A percentile compares a stretch with the other conserved stretches of the same genome.
Conservation (phyloP, 2,113 vertebrate genomes). For the Brachionichthys hirsutus region DNA sequence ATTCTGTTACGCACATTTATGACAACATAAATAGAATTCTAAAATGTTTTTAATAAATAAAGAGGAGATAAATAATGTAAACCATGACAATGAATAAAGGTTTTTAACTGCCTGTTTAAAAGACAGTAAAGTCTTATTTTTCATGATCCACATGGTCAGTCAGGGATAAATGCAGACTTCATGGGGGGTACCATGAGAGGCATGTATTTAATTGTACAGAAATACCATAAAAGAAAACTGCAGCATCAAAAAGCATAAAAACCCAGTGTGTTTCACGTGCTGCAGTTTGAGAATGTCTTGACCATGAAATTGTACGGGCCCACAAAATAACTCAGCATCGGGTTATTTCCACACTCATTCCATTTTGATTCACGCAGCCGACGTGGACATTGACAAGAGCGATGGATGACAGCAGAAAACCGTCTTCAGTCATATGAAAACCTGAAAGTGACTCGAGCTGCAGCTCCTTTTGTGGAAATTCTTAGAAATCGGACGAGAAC, state of each 20-base stretch:
- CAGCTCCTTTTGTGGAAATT: constrained; percentile 9
- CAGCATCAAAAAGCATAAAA: constrained; percentile 29
- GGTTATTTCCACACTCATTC: constrained; percentile 40
- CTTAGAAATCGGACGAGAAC: constrained; percentile 8
- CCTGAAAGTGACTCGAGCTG: constrained; percentile 11
- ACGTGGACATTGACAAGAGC: constrained; percentile 23
- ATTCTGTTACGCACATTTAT: too few species aligned
- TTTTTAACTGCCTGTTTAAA: constrained; percentile 28
- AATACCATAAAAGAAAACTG: constrained; percentile 57
- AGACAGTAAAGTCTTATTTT: constrained; percentile 42
- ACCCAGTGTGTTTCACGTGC: constrained; percentile 41
- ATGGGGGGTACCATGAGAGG: constrained; percentile 34
- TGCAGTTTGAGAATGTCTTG: constrained; percentile 43
- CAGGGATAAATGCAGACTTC: constrained; percentile 56
- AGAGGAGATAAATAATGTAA: too few species aligned
- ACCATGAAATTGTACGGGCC: constrained; percentile 36
- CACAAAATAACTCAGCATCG: constrained; percentile 51
- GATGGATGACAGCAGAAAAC: constrained; percentile 15
- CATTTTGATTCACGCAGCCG: constrained; percentile 32
- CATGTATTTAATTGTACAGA: constrained; percentile 61
- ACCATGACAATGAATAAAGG: too few species aligned
- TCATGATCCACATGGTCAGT: constrained; percentile 49
- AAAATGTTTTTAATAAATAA: too few species aligned
- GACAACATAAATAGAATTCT: too few species aligned
- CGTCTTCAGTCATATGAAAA: constrained; percentile 18